Conservation (phyloP, 2,888 invertebrate species). For the Therioaphis trifolii region DNA sequence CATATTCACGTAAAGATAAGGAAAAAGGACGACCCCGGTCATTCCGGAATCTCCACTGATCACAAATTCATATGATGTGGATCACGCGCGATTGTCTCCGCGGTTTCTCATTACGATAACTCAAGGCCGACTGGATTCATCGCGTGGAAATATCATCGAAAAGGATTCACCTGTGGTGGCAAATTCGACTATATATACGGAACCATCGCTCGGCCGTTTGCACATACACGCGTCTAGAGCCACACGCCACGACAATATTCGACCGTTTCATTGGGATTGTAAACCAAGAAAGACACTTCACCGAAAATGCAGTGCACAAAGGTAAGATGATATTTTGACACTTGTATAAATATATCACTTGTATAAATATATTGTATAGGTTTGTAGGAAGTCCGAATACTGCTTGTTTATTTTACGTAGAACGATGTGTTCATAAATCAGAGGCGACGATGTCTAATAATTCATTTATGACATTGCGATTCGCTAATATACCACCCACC, state of each 20-base stretch:
- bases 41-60: background rate
- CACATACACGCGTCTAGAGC: background rate
- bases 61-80: background rate
- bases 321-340: background rate
- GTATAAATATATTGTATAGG: too few species aligned
- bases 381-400: too few species aligned
- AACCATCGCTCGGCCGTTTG: background rate
- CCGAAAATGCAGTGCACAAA: conserved; percentile 34
- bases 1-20: background rate
- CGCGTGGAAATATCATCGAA: background rate
- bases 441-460: too few species aligned
- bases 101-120: background rate
- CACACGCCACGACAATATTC: background rate
- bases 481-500: too few species aligned
- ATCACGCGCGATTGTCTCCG: conserved; percentile 9
- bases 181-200: conserved; percentile 38
- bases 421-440: too few species aligned
- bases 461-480: too few species aligned
- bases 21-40: background rate
- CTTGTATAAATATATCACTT: too few species aligned
- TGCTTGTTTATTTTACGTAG: too few species aligned
- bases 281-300: background rate
- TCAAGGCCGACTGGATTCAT: conserved; percentile 35
- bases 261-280: too few species aligned
- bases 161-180: conserved; percentile 32